Percentiles rank a stretch among this genome's conserved stretches.
Evolutionary conservation across 2,888 invertebrate genomes (phyloP).

Genomic region (Stomorhina lunata): DNA sequence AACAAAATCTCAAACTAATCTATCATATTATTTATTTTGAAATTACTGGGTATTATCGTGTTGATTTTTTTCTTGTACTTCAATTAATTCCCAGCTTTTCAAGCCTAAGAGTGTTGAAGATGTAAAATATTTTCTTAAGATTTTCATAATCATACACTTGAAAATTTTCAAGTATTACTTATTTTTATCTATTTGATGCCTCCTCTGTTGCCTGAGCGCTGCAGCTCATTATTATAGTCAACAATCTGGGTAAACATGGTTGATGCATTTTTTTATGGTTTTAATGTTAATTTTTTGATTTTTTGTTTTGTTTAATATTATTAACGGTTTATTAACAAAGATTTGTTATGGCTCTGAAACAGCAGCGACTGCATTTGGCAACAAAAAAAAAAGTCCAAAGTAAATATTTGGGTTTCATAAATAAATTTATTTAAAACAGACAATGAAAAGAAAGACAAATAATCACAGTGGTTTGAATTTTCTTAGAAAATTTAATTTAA

Average conservation of each 20-base stretch:
- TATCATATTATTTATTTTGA: constrained; percentile 15
- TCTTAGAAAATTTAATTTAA: no score
- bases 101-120: no score
- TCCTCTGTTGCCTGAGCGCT: constrained; percentile 37
- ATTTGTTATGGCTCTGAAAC: constrained; percentile 31
- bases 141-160: no score
- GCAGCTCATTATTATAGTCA: constrained; percentile 48
- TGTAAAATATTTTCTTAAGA: no score
- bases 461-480: not conserved
- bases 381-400: constrained; percentile 13
- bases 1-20: constrained; percentile 20
- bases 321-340: constrained; percentile 54
- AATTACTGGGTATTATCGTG: no score
- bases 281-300: constrained; percentile 25
- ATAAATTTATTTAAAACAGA: constrained; percentile 8
- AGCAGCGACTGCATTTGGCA: no score
- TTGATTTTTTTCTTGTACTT: no score
- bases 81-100: no score
- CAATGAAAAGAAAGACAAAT: not conserved
- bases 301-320: constrained; percentile 35
- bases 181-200: constrained; percentile 8
- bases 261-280: constrained; percentile 50
- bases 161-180: no score
- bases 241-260: constrained; percentile 51
- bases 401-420: constrained; percentile 34